Base-by-base conservation (phyloP, 1,140 invertebrate genomes). In the Brachionus rubens region DNA sequence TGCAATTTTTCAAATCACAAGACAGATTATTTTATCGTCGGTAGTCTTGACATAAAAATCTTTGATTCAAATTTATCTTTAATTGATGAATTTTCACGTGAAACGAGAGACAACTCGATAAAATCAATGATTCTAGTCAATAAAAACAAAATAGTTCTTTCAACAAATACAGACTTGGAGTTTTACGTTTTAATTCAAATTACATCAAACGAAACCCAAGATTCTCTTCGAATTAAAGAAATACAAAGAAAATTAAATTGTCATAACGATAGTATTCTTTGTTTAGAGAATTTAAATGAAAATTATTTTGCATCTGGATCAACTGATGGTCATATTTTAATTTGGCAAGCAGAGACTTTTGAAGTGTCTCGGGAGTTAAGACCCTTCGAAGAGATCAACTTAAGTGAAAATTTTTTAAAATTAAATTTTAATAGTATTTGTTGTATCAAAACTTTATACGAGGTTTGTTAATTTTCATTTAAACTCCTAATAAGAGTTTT, bases 121-220 rank as follows among this genome's bases (percentile, higher is more conserved):
- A 65, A 21, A 65, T 21, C 24, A 2, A 65, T 65, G 7, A 26
- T 65, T 43, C 21, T 43, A 65, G 43, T 65, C 12, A 41, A 65
- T 14, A 43, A 24, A 41, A 24, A 36, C 10, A 65, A 65, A 65
- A 65, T 65, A 43, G 59, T 65, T 43, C 7, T 65, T 1, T 36
- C 59, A 9, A 65, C 59, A 21, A 65, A 65, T 43, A 65, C 59
- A 65, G 59, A 65, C 43, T 30, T 65, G 21, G 59, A 65, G 30
- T 43, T 65, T 43, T 65, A 65, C 43, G 36, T 19, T 65, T 65
- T 65, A 46, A 26, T 65, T 43, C 24, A 12, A 30, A 21, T 43
- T 43, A 41, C 9, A 41, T 43, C 19, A 65, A 65, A 43, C 24
- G n/a, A n/a, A n/a, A n/a, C n/a, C n/a, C n/a, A n/a, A n/a, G n/a